Evolutionary conservation across 2,888 invertebrate species (phyloP).

Genomic region (Oegoconia quadripuncta): DNA sequence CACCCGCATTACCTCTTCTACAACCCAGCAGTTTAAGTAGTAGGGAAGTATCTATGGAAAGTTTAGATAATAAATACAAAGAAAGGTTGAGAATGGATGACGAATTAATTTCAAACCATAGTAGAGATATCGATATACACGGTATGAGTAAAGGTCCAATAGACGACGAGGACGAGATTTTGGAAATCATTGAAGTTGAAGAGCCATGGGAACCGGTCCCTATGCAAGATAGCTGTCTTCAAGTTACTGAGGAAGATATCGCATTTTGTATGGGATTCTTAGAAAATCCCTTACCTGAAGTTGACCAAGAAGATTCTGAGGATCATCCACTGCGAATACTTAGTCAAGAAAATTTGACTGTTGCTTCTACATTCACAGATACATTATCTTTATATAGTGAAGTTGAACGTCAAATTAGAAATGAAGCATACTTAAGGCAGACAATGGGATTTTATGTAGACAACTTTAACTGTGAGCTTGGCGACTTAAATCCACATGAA

Average conservation of each 20-base stretch:
- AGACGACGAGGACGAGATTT: slow-evolving; percentile 83
- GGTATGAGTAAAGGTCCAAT: slow-evolving; percentile 68
- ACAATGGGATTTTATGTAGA: slow-evolving; percentile 77
- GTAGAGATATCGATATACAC: slow-evolving; percentile 71
- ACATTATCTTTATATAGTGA: slow-evolving; percentile 82
- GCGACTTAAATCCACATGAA: slow-evolving; percentile 68
- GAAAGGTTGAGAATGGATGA: slow-evolving; percentile 83
- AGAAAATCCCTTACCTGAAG: slow-evolving; percentile 85
- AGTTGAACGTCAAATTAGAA: slow-evolving; percentile 82
- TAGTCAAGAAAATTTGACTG: slow-evolving; percentile 94
- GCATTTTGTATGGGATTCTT: slow-evolving; percentile 88
- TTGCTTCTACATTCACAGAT: slow-evolving; percentile 93
- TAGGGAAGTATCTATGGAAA: slow-evolving; percentile 90
- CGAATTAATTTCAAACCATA: slow-evolving; percentile 75
- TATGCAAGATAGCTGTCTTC: slow-evolving; percentile 91
- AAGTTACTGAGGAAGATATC: slow-evolving; percentile 96
- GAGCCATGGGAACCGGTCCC: slow-evolving; percentile 90
- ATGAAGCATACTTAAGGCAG: slow-evolving; percentile 79
- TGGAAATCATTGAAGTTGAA: slow-evolving; percentile 89
- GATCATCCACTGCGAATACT: slow-evolving; percentile 93
- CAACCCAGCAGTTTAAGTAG: slow-evolving; percentile 86
- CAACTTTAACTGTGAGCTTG: slow-evolving; percentile 60
- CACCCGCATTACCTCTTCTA: slow-evolving; percentile 89
- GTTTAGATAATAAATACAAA: slow-evolving; percentile 86
- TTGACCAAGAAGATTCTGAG: slow-evolving; percentile 83